Base-by-base conservation (phyloP, 1,140 invertebrate genomes). In the Micrasema minimum region DNA sequence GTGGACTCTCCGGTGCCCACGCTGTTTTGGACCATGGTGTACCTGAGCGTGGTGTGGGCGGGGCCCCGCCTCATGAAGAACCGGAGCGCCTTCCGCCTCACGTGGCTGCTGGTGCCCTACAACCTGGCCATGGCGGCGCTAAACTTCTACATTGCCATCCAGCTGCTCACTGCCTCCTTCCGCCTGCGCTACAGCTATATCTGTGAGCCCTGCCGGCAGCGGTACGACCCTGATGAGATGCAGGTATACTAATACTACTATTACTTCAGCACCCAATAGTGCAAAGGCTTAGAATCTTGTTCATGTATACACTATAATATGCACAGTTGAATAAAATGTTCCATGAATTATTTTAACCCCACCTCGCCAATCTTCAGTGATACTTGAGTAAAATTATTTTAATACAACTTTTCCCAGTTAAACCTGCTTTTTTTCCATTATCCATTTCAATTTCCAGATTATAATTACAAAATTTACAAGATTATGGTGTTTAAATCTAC, bases 181-280 rank as follows among this genome's bases (percentile, higher is more conserved):
- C 88, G 89, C 77, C 83, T 94, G 66, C 88, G 89, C 64, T 98
- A 97, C 79, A 97, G 91, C 80, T 94, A 95, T 79, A 90, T 92
- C 14, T 98, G 96, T 80, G 94, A 97, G 80, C 92, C 94, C 1
- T 95, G 96, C 73, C 87, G 89, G 66, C 92, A 94, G 74, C 88
- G 89, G 38, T 88, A 92, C 72, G 88, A 94, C 78, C 89, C 90
- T 10, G 90, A 96, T 83, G 95, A 96, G 85, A 81, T 96, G 68
- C 90, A 93, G 86, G 92, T 93, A 84, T 83, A 31, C 26, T 7
- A 31, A 7, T 31, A 2, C 26, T 31, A 31, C 26, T 31, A 2
- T 31, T 31, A 2, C 2, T 2, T 4, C 7, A 31, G 3, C 26
- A 31, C 3, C 26, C 26, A 4, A 31, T 7, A 31, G 26, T 31